Base-by-base conservation (phyloP, 1,140 invertebrate species). In the Conopomorpha cramerella region DNA sequence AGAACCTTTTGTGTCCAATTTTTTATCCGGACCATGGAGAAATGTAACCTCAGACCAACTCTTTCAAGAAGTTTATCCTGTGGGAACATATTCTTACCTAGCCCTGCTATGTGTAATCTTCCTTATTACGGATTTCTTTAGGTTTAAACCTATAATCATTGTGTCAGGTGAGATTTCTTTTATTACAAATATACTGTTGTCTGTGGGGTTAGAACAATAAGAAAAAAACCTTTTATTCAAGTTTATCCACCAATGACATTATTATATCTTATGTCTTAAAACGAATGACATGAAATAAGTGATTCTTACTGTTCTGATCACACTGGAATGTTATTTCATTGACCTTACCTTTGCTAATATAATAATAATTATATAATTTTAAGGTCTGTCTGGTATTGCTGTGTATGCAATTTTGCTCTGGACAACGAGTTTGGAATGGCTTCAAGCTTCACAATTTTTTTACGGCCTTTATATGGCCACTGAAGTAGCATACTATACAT, bases 401-500 rank as follows among this genome's bases (percentile, higher is more conserved):
- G 83, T 89, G 12, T 92, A 88, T 82, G 67, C 77, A 19, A 78
- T 92, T 43, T 64, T 92, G 12, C 74, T 92, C 38, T 91, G 86
- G 86, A 86, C 84, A 4, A 68, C 79, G 28, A 83, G 82, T 36
- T 61, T 90, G 38, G 48, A 79, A 46, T 82, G 81, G 46, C 67
- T 90, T 39, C 84, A 89, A 68, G 81, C 81, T 4, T 67, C 82
- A 1, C 77, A 86, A 61, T 79, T 83, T 36, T 81, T 88, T 38
- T 95, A 91, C 72, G 93, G 93, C 2, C 77, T 92, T 8, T 92
- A 90, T 50, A 85, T 91, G 59, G 91, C 93, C 0, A 86, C 91
- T 6, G 93, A 96, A 77, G 87, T 96, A 1, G 93, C 93, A 0
- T 96, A 96, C 68, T 91, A 87, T 45, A 94, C 93, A 0, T 97